Evolutionary conservation across 2,113 vertebrate species (phyloP).

Genomic region (Leucosticte australis): DNA sequence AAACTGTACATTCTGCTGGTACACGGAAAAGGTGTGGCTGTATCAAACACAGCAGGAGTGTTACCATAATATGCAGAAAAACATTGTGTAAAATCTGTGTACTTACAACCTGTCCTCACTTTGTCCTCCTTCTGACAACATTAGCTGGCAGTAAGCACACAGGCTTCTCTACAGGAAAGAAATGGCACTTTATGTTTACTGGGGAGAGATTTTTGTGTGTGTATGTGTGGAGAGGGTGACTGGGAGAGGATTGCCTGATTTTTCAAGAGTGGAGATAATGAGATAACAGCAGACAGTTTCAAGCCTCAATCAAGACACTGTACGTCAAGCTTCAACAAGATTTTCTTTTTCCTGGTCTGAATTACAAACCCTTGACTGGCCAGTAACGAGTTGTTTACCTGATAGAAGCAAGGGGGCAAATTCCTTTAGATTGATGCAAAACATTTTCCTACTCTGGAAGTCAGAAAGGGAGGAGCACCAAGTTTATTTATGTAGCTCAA

Average conservation of each 20-base stretch:
- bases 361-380: not conserved
- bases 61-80: not conserved
- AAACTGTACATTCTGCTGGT: not conserved
- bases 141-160: not conserved
- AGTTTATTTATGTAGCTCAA: slow-evolving; percentile 58
- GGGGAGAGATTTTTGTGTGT: not conserved
- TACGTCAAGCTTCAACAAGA: not conserved
- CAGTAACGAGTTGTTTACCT: slow-evolving; percentile 57
- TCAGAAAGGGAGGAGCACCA: slow-evolving; percentile 9
- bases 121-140: not conserved
- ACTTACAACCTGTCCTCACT: not conserved
- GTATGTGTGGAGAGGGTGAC: not conserved
- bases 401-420: slow-evolving; percentile 59
- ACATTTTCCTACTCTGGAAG: slow-evolving; percentile 26
- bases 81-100: not conserved
- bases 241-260: not conserved
- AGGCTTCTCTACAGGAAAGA: not conserved
- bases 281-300: not conserved
- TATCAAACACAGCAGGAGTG: not conserved
- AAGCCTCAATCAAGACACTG: not conserved
- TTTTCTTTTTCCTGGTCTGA: not conserved
- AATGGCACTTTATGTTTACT: not conserved
- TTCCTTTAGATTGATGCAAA: slow-evolving; percentile 50
- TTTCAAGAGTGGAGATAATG: not conserved
- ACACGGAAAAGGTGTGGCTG: not conserved